Percentiles rank a stretch among this genome's conserved stretches.
These are phyloP conservation scores for Ferrisia virgata DNA, from an alignment of 2,888 invertebrate genomes.

Conservation along the genomic window DNA sequence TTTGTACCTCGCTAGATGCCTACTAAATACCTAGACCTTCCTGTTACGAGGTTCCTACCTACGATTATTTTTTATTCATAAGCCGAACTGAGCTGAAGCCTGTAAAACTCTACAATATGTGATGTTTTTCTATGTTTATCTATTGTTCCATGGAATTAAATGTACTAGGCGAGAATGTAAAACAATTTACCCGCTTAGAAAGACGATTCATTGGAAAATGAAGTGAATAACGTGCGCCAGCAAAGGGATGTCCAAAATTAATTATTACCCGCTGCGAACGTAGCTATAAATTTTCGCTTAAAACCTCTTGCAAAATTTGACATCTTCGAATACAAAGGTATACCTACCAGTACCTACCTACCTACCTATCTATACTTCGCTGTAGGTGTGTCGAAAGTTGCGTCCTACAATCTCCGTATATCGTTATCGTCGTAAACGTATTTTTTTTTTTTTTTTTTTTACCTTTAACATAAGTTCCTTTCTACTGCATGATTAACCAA, in stretches of 20 bases:
- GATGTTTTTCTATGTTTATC: background rate
- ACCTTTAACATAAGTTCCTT: too few species aligned
- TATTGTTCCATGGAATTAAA: background rate
- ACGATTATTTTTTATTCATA: background rate
- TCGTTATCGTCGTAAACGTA: too few species aligned
- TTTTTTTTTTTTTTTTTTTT: too few species aligned
- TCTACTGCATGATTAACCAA: too few species aligned
- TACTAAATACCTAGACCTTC: too few species aligned
- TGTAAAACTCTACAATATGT: background rate
- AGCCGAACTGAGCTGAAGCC: background rate
- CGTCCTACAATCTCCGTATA: background rate
- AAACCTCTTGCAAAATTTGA: background rate
- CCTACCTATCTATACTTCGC: too few species aligned
- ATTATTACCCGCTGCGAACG: constrained; percentile 11
- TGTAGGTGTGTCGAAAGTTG: constrained; percentile 8
- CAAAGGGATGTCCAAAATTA: constrained; percentile 8
- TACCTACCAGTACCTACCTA: too few species aligned
- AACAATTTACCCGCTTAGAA: background rate
- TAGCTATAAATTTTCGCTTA: constrained; percentile 11
- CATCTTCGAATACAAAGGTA: background rate
- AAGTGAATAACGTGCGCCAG: background rate
- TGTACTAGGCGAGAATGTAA: background rate
- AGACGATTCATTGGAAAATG: constrained; percentile 15
- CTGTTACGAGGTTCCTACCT: too few species aligned
- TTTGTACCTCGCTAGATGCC: too few species aligned